These are phyloP conservation scores for Steatocranus sp. DNA, from an alignment of 2,797 vertebrate species.

Conservation along the genomic window DNA sequence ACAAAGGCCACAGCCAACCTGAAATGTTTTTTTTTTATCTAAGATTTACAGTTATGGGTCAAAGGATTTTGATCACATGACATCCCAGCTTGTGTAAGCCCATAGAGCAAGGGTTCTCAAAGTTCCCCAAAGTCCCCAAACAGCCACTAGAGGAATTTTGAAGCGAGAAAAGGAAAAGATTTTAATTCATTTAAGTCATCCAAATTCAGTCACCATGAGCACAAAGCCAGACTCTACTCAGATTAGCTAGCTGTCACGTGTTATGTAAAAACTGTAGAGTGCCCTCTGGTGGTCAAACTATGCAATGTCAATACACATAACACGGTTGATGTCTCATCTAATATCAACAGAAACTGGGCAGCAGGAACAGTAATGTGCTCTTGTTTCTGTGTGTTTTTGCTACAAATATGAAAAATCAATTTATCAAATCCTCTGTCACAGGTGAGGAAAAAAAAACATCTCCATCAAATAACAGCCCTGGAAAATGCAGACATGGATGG, in stretches of 20 bases:
- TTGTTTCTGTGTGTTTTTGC: background rate
- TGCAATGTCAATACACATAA: background rate
- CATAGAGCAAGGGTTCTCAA: background rate
- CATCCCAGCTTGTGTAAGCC: background rate
- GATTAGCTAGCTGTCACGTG: background rate
- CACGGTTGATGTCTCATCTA: background rate
- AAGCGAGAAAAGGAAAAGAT: background rate
- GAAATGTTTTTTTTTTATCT: background rate
- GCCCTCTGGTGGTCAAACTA: background rate
- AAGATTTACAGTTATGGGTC: background rate
- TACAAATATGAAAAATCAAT: background rate
- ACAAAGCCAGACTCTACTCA: background rate
- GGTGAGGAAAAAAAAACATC: background rate
- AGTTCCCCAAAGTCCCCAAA: background rate
- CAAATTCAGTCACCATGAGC: background rate
- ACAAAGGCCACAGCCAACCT: background rate
- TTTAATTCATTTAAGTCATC: background rate
- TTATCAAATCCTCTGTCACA: background rate
- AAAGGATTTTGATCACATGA: background rate
- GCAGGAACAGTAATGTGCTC: background rate
- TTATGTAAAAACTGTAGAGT: background rate
- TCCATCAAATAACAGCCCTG: slow-evolving; percentile 10
- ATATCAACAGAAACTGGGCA: background rate
- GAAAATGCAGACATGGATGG: background rate
- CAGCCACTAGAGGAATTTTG: background rate